Evolutionary conservation across 1,140 invertebrate species (phyloP).

Genomic region (Philopotamus ludificatus): DNA sequence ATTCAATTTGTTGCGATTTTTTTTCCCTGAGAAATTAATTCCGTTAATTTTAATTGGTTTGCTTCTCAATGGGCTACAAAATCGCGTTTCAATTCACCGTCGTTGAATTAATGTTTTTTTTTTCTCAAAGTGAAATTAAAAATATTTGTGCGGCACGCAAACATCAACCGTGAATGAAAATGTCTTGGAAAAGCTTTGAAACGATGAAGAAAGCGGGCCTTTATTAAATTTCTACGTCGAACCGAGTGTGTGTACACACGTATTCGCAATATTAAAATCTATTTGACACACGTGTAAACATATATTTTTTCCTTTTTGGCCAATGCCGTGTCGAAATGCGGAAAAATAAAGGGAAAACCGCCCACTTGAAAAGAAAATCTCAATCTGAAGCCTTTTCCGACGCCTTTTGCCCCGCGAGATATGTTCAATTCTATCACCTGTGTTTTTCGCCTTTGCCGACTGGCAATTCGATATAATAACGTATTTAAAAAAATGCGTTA

Average conservation of each 20-base stretch:
- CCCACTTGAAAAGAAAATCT: not conserved
- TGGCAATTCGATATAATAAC: no score
- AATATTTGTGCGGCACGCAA: not conserved
- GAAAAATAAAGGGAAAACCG: not conserved
- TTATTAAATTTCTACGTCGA: slow-evolving; percentile 17
- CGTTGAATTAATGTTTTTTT: not conserved
- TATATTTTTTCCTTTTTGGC: not conserved
- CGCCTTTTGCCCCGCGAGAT: not conserved
- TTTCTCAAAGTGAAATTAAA: not conserved
- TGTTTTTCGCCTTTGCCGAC: no score
- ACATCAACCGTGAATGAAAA: not conserved
- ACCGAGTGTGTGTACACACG: not conserved
- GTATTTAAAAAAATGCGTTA: no score
- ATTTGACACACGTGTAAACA: slow-evolving; percentile 16
- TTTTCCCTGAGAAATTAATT: not conserved
- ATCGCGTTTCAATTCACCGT: not conserved
- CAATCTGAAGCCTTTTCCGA: not conserved
- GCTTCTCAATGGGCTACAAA: not conserved
- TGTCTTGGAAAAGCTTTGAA: not conserved
- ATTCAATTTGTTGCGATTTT: no score
- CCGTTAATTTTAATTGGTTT: not conserved
- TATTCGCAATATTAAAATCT: slow-evolving; percentile 10
- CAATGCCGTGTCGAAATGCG: not conserved
- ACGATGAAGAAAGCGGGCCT: slow-evolving; percentile 1
- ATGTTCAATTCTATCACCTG: not conserved